Evolutionary conservation across 1,140 invertebrate genomes (phyloP), one percentile per base, ranked within the genome.

Genomic region (Pseudomyrmex concolor): DNA sequence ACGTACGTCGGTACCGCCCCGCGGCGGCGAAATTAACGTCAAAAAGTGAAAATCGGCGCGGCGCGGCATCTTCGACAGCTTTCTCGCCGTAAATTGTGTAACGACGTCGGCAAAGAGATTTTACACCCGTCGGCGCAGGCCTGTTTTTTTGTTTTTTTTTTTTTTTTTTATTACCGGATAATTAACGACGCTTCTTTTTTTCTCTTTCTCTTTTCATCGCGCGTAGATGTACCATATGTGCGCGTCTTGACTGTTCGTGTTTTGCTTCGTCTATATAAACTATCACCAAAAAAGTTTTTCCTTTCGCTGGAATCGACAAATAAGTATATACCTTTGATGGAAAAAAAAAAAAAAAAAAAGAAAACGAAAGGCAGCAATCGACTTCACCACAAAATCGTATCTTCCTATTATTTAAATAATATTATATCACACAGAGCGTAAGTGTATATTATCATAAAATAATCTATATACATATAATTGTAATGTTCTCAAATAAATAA

Each of bases 31-130:
- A 71, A 71, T 71, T 80, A 80, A n/a, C 8, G 67, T 55, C 50
- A 15, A 70, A 55, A 80, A 80, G 66, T 80, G 76, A 80, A 80
- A 80, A 80, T 71, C 55, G 54, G 19, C 45, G n/a, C 25, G 54
- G 43, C 55, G 50, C 22, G 48, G 8, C 43, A 54, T 59, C 66
- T 19, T 80, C 76, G 76, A 57, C 62, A 45, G 34, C 76, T 80
- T 80, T 80, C 76, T 71, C 76, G 45, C 45, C 76, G 34, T 80
- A 80, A 71, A 80, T 80, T 80, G 76, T 70, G 43, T 80, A 80
- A 80, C 66, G 59, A 17, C 45, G 43, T 60, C 19, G 43, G 54
- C 45, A 43, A 50, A 22, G 43, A 43, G 43, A 43, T 43, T 64
- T 54, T 64, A 64, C 57, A n/a, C 74, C 15, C 74, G 51, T 15